phyloP scores from a whole-genome alignment of 2,113 vertebrate genomes.

The Lutjanus erythropterus region DNA sequence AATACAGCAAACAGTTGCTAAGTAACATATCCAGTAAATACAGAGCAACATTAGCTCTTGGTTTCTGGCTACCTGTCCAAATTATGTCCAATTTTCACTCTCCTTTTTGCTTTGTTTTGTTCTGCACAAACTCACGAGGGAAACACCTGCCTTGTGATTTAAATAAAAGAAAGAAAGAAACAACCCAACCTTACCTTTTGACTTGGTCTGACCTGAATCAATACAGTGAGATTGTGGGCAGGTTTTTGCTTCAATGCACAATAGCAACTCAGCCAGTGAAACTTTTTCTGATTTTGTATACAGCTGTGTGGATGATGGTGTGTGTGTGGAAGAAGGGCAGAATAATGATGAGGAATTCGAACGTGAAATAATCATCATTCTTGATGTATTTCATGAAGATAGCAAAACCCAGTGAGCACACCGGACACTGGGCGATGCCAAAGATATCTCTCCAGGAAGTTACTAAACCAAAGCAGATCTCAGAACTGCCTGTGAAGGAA shows the following conservation, averaged over 20 bases:
- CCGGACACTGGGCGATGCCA: background rate
- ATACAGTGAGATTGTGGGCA: constrained; percentile 18
- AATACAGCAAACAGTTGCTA: too few species aligned
- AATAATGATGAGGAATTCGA: constrained; percentile 24
- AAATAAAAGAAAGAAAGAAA: too few species aligned
- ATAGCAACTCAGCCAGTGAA: constrained; percentile 14
- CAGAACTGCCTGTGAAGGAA: background rate
- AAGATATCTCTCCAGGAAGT: constrained; percentile 34
- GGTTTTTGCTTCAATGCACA: constrained; percentile 23
- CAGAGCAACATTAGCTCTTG: too few species aligned
- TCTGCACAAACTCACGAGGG: too few species aligned
- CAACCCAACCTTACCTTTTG: constrained; percentile 18
- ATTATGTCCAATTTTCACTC: too few species aligned
- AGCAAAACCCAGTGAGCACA: constrained; percentile 13
- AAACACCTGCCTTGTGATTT: too few species aligned
- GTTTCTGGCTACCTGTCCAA: too few species aligned
- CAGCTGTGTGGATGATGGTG: background rate
- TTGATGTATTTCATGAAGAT: constrained; percentile 30
- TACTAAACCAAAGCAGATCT: constrained; percentile 11
- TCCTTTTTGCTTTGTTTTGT: too few species aligned
- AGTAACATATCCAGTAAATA: too few species aligned
- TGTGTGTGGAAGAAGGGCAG: constrained; percentile 1
- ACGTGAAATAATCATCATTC: constrained; percentile 31
- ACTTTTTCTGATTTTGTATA: constrained; percentile 3
- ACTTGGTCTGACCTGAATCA: constrained; percentile 17